Base-by-base conservation (phyloP, 1,140 invertebrate species). In the Scaptomyza montana region DNA sequence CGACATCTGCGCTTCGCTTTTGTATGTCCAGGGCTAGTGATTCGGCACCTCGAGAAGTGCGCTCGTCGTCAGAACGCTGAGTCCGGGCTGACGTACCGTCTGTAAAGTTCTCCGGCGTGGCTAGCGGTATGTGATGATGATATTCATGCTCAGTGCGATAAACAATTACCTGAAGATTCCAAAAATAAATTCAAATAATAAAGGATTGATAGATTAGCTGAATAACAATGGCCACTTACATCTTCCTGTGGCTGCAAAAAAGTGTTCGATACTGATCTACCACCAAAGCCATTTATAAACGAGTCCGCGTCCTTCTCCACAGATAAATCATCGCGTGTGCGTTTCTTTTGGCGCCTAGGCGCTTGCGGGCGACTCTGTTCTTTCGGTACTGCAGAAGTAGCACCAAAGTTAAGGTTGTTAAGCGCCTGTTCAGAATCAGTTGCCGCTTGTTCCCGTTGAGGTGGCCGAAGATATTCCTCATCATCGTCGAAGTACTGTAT, bases 11-110 rank as follows among this genome's bases (percentile, higher is more conserved):
- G 16, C 53, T 67, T 71, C 0, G 45, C 71, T 43, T 43, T 39
- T 86, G 80, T 65, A 93, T 92, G 54, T 94, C 93, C 43, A 93
- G 80, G 8, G 89, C 93, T 13, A 94, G 78, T 1, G 95, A 96
- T 56, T 96, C 95, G 3, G 95, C 95, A 1, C 95, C 95, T 61
- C 94, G 93, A 0, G 95, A 96, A 2, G 95, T 95, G 16, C 95
- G 93, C 62, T 96, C 95, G 56, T 96, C 95, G 0, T 95, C 95
- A 33, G 93, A 93, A 74, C 92, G 82, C 47, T 73, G 82, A 13
- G 74, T 61, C 66, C 92, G 68, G 66, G 92, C 68, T 92, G 91
- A 63, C 89, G 77, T 16, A 87, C 69, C 33, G 92, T 92, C 78
- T 92, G 92, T 62, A 91, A 92, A 93, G 66, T 82, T 90, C 53